Evolutionary conservation across 2,797 vertebrate genomes (phyloP).

Genomic region (Falco naumanni): DNA sequence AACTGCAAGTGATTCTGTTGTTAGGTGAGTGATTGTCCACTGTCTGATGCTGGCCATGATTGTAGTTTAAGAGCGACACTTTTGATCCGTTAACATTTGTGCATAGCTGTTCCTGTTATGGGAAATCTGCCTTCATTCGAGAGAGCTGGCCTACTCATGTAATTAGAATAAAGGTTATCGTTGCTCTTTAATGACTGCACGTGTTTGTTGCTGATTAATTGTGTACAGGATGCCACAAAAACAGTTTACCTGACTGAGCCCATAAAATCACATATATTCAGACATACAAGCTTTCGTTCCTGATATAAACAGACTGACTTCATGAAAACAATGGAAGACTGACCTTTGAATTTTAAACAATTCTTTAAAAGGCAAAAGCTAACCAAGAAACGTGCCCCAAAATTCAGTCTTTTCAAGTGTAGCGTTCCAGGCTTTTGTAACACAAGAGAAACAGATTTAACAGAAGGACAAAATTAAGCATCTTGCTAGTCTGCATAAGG

Average conservation of each 20-base stretch:
- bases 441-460: slow-evolving; percentile 23
- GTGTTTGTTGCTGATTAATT: neutral
- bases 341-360: slow-evolving; percentile 43
- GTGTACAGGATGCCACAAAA: neutral
- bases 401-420: neutral
- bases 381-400: neutral
- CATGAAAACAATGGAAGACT: slow-evolving; percentile 15
- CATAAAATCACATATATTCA: slow-evolving; percentile 6
- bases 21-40: neutral
- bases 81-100: neutral
- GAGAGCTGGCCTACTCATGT: neutral
- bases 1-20: slow-evolving; percentile 16
- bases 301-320: neutral
- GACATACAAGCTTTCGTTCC: slow-evolving; percentile 21
- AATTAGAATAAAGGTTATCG: neutral
- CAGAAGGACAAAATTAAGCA: neutral
- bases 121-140: neutral
- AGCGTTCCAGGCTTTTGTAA: slow-evolving; percentile 52
- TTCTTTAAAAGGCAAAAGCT: slow-evolving; percentile 20
- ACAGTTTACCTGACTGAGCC: neutral
- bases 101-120: neutral
- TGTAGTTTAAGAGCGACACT: neutral
- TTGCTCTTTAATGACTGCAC: neutral
- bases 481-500: neutral
- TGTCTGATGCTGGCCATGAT: neutral